phyloP scores from a whole-genome alignment of 2,888 invertebrate genomes.

The Leucania comma region DNA sequence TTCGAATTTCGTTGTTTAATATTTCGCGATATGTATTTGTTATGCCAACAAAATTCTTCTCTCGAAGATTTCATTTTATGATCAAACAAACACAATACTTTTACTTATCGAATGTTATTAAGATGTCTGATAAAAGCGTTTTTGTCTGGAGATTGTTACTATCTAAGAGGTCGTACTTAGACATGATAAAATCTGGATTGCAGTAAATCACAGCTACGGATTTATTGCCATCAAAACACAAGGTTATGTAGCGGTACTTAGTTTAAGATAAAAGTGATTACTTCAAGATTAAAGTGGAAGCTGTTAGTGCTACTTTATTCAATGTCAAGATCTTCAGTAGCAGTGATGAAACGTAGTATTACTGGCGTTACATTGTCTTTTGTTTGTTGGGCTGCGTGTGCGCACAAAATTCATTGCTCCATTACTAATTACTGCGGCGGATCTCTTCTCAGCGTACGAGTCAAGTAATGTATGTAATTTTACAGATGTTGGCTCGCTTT shows the following conservation, averaged over 20 bases:
- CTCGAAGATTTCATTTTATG: slow-evolving; percentile 44
- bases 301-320: slow-evolving; percentile 22
- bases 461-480: slow-evolving; percentile 25
- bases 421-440: slow-evolving; percentile 30
- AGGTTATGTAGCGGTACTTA: slow-evolving; percentile 32
- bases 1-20: slow-evolving; percentile 25
- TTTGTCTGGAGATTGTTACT: slow-evolving; percentile 47
- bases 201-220: slow-evolving; percentile 48
- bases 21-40: slow-evolving; percentile 51
- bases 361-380: slow-evolving; percentile 21
- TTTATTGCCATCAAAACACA: slow-evolving; percentile 44
- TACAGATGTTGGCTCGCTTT: slow-evolving; percentile 21
- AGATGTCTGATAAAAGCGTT: slow-evolving; percentile 49
- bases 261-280: slow-evolving; percentile 45
- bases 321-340: slow-evolving; percentile 27
- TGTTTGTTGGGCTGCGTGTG: neutral
- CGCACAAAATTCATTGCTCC: slow-evolving; percentile 25
- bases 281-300: slow-evolving; percentile 35
- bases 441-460: slow-evolving; percentile 20
- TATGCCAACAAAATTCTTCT: slow-evolving; percentile 51
- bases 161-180: slow-evolving; percentile 38
- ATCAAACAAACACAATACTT: slow-evolving; percentile 59
- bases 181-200: slow-evolving; percentile 45
- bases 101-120: slow-evolving; percentile 55
- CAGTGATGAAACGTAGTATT: slow-evolving; percentile 23